Percentiles rank a stretch among this genome's conserved stretches.
Conservation (phyloP, 2,113 vertebrate genomes). For the Python bivittatus region DNA sequence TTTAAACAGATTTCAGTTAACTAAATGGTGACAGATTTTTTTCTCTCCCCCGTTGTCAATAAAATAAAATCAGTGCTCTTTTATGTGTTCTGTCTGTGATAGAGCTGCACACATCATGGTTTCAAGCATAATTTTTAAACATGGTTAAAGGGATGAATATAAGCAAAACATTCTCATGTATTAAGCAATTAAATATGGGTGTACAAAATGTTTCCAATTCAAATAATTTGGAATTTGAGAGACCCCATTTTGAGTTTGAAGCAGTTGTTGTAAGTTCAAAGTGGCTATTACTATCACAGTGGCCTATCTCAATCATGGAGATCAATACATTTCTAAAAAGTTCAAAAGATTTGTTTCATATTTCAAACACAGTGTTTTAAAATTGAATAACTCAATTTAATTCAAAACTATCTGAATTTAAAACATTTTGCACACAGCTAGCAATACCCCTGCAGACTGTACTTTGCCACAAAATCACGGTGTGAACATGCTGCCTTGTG, state of each 20-base stretch:
- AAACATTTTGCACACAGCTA: not conserved
- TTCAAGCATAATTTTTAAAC: not conserved
- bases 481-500: constrained; percentile 44
- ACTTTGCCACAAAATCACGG: constrained; percentile 71
- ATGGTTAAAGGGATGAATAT: not conserved
- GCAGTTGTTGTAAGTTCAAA: not conserved
- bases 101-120: not conserved
- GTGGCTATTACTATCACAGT: not conserved
- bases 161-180: not conserved
- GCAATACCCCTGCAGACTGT: not conserved
- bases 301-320: not conserved
- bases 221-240: not conserved
- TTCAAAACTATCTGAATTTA: not conserved
- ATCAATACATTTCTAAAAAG: not conserved
- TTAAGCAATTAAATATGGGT: not conserved
- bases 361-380: not conserved
- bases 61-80: constrained; percentile 79
- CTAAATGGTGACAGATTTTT: constrained; percentile 92
- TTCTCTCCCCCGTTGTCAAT: constrained; percentile 87
- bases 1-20: constrained; percentile 79
- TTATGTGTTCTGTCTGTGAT: constrained; percentile 64
- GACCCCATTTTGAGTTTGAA: not conserved
- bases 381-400: not conserved
- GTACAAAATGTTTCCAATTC: not conserved
- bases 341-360: not conserved